Conservation (phyloP, 2,888 invertebrate species). For the Lathronympha strigana region DNA sequence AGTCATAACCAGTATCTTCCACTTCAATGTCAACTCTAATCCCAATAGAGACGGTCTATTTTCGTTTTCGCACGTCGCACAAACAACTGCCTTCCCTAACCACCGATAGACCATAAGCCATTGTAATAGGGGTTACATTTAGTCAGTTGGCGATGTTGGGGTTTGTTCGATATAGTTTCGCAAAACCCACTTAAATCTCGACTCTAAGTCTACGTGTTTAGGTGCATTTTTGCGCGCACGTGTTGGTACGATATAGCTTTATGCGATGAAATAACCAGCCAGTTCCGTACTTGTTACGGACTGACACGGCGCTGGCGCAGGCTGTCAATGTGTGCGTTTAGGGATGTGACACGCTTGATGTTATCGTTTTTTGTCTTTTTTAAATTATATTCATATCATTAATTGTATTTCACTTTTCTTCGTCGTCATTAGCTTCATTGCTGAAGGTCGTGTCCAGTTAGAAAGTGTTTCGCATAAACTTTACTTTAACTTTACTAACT, state of each 20-base stretch:
- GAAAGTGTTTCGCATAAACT: too few species aligned
- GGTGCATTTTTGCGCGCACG: slow-evolving; percentile 41
- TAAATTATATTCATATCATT: slow-evolving; percentile 39
- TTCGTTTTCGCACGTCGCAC: slow-evolving; percentile 32
- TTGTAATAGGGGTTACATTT: too few species aligned
- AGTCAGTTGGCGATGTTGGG: too few species aligned
- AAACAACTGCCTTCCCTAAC: too few species aligned
- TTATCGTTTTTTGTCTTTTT: too few species aligned
- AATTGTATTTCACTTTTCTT: background rate
- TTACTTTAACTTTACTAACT: too few species aligned
- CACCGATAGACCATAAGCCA: too few species aligned
- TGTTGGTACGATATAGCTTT: slow-evolving; percentile 53
- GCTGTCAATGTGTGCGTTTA: slow-evolving; percentile 52
- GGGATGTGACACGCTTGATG: slow-evolving; percentile 53
- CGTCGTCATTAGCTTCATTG: too few species aligned
- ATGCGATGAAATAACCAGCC: slow-evolving; percentile 46
- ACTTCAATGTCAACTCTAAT: background rate
- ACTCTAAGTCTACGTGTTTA: slow-evolving; percentile 11
- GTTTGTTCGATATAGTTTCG: too few species aligned
- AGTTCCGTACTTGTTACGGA: slow-evolving; percentile 78
- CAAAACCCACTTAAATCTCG: background rate
- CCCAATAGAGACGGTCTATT: slow-evolving; percentile 32
- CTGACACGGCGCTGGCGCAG: slow-evolving; percentile 74
- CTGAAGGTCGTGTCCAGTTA: too few species aligned
- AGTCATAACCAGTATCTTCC: slow-evolving; percentile 5